Evolutionary conservation across 2,113 vertebrate genomes (phyloP).

Genomic region (Gambusia holbrooki): DNA sequence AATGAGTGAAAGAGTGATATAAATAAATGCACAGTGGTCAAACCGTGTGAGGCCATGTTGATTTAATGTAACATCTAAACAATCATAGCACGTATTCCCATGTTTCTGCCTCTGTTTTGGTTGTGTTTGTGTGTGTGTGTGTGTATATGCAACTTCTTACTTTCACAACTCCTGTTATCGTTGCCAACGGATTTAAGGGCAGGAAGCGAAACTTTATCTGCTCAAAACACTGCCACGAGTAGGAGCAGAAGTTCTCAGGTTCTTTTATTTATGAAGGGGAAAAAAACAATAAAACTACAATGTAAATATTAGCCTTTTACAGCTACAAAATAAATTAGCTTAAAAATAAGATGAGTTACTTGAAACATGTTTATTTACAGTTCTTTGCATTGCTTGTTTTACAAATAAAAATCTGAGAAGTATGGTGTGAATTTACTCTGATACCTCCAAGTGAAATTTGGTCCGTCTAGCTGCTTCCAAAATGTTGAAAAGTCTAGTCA

Average conservation of each 20-base stretch:
- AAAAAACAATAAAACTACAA: background rate
- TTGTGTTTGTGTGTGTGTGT: background rate
- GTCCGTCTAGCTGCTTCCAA: too few relatives aligned
- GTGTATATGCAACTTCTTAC: background rate
- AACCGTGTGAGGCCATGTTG: background rate
- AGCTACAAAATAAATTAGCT: background rate
- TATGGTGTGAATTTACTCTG: too few relatives aligned
- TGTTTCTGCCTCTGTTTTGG: constrained; percentile 6
- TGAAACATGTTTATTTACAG: too few relatives aligned
- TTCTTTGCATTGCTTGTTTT: too few relatives aligned
- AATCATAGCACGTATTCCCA: background rate
- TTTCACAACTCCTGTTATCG: constrained; percentile 17
- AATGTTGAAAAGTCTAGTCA: too few relatives aligned
- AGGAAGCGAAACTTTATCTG: constrained; percentile 37
- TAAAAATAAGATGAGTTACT: too few relatives aligned
- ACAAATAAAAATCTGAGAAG: too few relatives aligned
- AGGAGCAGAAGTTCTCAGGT: background rate
- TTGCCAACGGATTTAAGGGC: background rate
- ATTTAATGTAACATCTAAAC: background rate
- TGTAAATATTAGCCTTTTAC: background rate
- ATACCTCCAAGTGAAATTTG: too few relatives aligned
- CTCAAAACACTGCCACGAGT: background rate
- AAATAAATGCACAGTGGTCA: constrained; percentile 59
- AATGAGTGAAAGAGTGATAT: constrained; percentile 35
- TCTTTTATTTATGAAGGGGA: background rate